Conservation (phyloP, 2,113 vertebrate genomes). For the Beaufortia kweichowensis region DNA sequence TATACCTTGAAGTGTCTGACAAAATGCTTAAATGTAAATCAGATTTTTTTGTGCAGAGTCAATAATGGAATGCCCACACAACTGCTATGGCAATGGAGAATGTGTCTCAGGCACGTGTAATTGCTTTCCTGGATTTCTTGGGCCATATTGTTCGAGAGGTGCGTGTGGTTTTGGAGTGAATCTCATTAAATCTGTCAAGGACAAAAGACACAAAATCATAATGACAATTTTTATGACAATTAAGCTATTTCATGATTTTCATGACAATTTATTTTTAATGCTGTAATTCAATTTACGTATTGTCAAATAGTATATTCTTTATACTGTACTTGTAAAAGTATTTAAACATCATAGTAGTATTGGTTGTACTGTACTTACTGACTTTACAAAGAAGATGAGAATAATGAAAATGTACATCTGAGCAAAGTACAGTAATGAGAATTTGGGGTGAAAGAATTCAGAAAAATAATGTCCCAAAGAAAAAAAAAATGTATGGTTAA, state of each 20-base stretch:
- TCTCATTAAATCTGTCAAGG: background rate
- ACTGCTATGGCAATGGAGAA: constrained; percentile 97
- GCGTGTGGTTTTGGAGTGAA: constrained; percentile 45
- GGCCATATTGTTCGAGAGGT: constrained; percentile 97
- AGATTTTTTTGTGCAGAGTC: constrained; percentile 84
- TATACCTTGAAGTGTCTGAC: too few relatives aligned
- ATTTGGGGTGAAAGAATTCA: background rate
- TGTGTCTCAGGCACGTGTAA: constrained; percentile 95
- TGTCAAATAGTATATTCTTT: background rate
- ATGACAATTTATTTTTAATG: background rate
- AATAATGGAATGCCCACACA: constrained; percentile 93
- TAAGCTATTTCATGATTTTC: background rate
- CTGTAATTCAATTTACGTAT: background rate
- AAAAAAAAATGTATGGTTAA: too few relatives aligned
- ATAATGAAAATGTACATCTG: too few relatives aligned
- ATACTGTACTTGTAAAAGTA: too few relatives aligned
- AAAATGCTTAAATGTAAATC: too few relatives aligned
- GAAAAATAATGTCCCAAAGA: background rate
- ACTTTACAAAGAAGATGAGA: too few relatives aligned
- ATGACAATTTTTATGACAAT: too few relatives aligned
- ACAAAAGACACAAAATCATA: too few relatives aligned
- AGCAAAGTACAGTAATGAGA: background rate
- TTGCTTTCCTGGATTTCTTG: constrained; percentile 97
- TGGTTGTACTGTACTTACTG: too few relatives aligned
- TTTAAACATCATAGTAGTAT: too few relatives aligned